These are phyloP conservation scores for Lanius ludovicianus DNA, from an alignment of 2,113 vertebrate genomes.

Conservation along the genomic window DNA sequence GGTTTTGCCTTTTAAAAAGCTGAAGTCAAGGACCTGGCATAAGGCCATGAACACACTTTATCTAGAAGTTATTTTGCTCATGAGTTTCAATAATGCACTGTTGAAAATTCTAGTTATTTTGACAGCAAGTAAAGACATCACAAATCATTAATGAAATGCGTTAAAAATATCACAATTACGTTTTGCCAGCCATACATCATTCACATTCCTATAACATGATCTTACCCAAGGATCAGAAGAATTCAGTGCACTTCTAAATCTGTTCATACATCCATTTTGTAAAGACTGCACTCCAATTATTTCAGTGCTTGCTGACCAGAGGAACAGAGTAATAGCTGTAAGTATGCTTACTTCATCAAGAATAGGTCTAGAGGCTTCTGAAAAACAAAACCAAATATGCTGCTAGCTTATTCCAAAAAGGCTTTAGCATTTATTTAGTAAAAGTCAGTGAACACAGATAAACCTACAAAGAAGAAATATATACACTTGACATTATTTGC, in stretches of 20 bases:
- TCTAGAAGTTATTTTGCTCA: neutral
- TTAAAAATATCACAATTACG: neutral
- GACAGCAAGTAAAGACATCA: neutral
- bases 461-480: neutral
- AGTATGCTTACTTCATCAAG: conserved; percentile 93
- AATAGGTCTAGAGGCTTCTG: conserved; percentile 83
- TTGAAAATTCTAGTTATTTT: conserved; percentile 7
- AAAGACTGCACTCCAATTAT: conserved; percentile 92
- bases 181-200: neutral
- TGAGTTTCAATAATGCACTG: neutral
- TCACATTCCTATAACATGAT: neutral
- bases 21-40: neutral
- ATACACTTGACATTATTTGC: neutral
- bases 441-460: neutral
- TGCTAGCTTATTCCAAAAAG: neutral
- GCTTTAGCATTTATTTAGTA: neutral
- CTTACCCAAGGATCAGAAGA: conserved; percentile 92
- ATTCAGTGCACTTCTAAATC: conserved; percentile 88
- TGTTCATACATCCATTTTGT: conserved; percentile 91
- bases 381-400: conserved; percentile 7
- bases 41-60: neutral
- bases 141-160: neutral
- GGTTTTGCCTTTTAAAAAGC: neutral
- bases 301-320: conserved; percentile 89
- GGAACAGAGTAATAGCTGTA: conserved; percentile 91